These are phyloP conservation scores for Synergus japonicus DNA, from an alignment of 2,888 invertebrate species.

Conservation along the genomic window DNA sequence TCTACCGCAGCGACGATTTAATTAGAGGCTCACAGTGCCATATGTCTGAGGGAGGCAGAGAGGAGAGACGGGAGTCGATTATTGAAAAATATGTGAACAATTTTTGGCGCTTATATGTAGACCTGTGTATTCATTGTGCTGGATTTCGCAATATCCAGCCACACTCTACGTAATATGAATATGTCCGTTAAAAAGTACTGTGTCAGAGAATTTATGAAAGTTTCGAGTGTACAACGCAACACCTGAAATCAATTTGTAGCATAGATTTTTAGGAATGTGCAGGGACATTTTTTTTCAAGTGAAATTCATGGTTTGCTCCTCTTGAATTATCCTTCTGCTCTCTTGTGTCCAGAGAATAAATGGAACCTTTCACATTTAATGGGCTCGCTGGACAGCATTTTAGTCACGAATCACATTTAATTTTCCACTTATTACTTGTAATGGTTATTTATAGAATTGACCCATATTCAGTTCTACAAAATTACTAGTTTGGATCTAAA, in stretches of 20 bases:
- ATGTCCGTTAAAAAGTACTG: neutral
- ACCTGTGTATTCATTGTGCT: neutral
- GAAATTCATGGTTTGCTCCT: conserved; percentile 5
- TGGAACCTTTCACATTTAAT: conserved; percentile 1
- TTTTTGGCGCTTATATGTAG: neutral
- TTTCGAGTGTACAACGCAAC: neutral
- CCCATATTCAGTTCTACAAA: neutral
- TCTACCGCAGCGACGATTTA: conserved; percentile 22
- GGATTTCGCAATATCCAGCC: conserved; percentile 1
- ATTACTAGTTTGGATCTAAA: neutral
- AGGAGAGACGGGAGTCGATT: neutral
- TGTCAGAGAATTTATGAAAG: conserved; percentile 5
- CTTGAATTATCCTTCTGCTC: neutral
- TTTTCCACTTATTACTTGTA: neutral
- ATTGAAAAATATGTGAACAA: conserved; percentile 29
- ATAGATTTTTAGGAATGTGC: neutral
- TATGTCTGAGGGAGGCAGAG: neutral
- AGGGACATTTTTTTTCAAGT: neutral
- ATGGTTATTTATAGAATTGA: neutral
- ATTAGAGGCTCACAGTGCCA: conserved; percentile 9
- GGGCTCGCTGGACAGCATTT: neutral
- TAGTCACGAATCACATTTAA: neutral
- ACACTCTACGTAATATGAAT: conserved; percentile 7
- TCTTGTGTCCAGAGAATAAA: neutral
- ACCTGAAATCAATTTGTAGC: too few species aligned